phyloP scores from a whole-genome alignment of 2,113 vertebrate species.

The Boleophthalmus pectinirostris region DNA sequence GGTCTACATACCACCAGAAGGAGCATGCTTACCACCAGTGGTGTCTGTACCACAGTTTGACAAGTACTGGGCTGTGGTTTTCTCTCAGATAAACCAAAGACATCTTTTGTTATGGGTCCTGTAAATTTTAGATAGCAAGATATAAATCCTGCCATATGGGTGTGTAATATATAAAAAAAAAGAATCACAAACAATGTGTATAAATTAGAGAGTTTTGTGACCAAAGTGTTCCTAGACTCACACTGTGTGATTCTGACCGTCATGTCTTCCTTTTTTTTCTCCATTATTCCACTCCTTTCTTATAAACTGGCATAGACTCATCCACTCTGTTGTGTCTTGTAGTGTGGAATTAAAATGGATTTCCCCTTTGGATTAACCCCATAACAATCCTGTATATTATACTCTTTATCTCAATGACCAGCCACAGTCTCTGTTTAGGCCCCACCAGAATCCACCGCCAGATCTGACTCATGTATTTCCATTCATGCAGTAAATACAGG shows the following conservation, averaged over 20 bases:
- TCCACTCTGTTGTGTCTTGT: not conserved
- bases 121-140: too few species aligned
- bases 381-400: not conserved
- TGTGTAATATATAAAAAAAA: too few species aligned
- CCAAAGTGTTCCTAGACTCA: too few species aligned
- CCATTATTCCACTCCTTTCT: not conserved
- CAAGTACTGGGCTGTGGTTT: too few species aligned
- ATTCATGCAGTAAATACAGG: conserved; percentile 19
- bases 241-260: not conserved
- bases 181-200: too few species aligned
- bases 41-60: too few species aligned
- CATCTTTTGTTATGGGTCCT: too few species aligned
- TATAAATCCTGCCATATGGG: too few species aligned
- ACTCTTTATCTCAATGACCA: not conserved
- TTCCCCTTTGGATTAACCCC: not conserved
- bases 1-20: too few species aligned
- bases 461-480: not conserved
- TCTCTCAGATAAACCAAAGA: too few species aligned
- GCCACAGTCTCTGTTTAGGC: not conserved
- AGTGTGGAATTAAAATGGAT: not conserved
- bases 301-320: not conserved
- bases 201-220: too few species aligned
- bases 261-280: not conserved
- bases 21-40: too few species aligned
- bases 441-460: not conserved